These are phyloP conservation scores for Catharus bicknelli DNA, from an alignment of 2,113 vertebrate species.

Conservation along the genomic window DNA sequence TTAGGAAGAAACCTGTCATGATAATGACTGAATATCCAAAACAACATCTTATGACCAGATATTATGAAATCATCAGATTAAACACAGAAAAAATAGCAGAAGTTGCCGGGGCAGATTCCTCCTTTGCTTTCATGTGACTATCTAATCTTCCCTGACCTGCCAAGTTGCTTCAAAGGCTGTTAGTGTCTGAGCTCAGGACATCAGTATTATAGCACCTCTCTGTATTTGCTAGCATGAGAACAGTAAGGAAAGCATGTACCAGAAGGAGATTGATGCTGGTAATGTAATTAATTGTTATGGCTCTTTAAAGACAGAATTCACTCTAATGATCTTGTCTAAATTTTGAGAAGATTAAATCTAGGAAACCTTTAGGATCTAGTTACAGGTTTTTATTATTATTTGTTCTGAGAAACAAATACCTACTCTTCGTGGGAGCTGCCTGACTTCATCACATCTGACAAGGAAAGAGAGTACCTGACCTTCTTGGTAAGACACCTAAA, in stretches of 20 bases:
- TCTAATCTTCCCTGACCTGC: not conserved
- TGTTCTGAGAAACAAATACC: not conserved
- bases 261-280: not conserved
- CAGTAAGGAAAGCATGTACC: not conserved
- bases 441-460: not conserved
- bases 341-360: conserved; percentile 21
- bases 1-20: not conserved
- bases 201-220: not conserved
- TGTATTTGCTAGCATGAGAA: not conserved
- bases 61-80: conserved; percentile 46
- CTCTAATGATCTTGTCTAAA: not conserved
- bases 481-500: conserved; percentile 33
- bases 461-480: conserved; percentile 15
- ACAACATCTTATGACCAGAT: conserved; percentile 47
- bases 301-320: not conserved
- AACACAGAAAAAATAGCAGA: conserved; percentile 12
- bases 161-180: conserved; percentile 15
- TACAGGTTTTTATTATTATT: not conserved
- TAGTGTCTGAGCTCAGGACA: not conserved
- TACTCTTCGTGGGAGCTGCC: not conserved
- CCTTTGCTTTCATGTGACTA: conserved; percentile 40
- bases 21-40: not conserved
- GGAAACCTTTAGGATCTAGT: not conserved
- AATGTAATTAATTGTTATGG: not conserved
- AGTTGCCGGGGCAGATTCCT: conserved; percentile 33